Evolutionary conservation across 2,797 vertebrate species (phyloP).

Genomic region (Rhabdomys pumilio): DNA sequence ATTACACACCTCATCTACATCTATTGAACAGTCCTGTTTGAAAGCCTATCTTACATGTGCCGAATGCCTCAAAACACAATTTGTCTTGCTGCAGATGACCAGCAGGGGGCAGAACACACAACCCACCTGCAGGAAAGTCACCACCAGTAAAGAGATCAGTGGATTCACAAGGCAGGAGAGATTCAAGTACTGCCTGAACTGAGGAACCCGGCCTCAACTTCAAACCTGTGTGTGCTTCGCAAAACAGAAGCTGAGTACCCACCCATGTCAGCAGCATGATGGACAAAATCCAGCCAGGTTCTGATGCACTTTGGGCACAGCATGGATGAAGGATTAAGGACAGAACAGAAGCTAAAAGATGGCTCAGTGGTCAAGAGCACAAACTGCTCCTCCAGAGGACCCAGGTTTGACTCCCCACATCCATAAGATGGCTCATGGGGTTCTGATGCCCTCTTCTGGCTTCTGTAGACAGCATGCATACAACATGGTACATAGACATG

Average conservation of each 20-base stretch:
- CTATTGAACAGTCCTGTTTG: neutral
- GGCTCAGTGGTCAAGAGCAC: neutral
- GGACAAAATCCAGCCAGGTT: neutral
- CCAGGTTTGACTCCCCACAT: neutral
- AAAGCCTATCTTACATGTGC: rapidly evolving
- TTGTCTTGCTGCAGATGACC: neutral
- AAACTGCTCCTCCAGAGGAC: neutral
- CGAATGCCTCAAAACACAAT: rapidly evolving
- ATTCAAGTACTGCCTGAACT: neutral
- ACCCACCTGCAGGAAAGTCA: neutral
- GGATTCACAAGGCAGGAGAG: neutral
- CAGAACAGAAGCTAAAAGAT: neutral
- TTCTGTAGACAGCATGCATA: neutral
- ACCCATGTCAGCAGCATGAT: neutral
- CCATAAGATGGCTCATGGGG: neutral
- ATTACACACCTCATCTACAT: neutral
- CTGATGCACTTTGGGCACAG: neutral
- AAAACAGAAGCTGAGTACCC: neutral
- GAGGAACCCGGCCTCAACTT: neutral
- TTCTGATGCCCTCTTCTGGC: neutral
- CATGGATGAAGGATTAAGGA: too few species aligned
- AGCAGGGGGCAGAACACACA: constrained; percentile 71
- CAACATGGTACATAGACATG: neutral
- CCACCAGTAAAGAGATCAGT: neutral
- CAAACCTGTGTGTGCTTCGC: neutral